These are phyloP conservation scores for Gasterosteus aculeatus DNA, from an alignment of 2,113 vertebrate genomes.

Conservation along the genomic window DNA sequence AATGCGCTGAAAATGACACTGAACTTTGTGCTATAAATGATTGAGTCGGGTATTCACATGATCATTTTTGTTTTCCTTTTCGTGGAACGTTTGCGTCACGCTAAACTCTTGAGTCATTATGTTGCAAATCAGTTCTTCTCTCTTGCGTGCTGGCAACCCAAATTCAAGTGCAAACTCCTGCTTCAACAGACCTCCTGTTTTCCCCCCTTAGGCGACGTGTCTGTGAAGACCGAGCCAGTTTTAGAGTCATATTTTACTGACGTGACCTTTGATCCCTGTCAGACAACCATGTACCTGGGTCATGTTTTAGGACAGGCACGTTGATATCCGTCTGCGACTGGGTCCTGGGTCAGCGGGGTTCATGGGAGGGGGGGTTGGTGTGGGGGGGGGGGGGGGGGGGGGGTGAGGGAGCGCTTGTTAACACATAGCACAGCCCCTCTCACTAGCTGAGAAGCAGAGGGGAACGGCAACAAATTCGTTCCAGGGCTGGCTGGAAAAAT, in stretches of 20 bases:
- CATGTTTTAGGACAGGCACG: conserved; percentile 69
- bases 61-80: neutral
- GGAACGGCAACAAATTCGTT: conserved; percentile 37
- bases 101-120: neutral
- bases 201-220: neutral
- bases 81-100: neutral
- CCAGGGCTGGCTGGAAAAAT: conserved; percentile 30
- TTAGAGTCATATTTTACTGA: conserved; percentile 68
- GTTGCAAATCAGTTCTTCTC: conserved; percentile 1
- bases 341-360: conserved; percentile 60
- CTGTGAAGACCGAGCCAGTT: conserved; percentile 43
- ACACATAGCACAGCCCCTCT: conserved; percentile 11
- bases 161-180: conserved; percentile 58
- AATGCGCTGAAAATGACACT: conserved; percentile 23
- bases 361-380: conserved; percentile 41
- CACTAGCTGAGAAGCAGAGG: neutral
- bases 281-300: conserved; percentile 75
- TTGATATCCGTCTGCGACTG: conserved; percentile 62
- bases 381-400: conserved; percentile 41
- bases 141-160: conserved; percentile 11
- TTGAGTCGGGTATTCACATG: neutral
- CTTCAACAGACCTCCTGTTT: conserved; percentile 2
- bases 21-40: conserved; percentile 25
- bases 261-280: conserved; percentile 72
- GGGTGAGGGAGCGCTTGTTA: conserved; percentile 15